A percentile compares a stretch with the other conserved stretches of the same genome.
Evolutionary conservation across 2,113 vertebrate species (phyloP).

Genomic region (Bucco capensis): DNA sequence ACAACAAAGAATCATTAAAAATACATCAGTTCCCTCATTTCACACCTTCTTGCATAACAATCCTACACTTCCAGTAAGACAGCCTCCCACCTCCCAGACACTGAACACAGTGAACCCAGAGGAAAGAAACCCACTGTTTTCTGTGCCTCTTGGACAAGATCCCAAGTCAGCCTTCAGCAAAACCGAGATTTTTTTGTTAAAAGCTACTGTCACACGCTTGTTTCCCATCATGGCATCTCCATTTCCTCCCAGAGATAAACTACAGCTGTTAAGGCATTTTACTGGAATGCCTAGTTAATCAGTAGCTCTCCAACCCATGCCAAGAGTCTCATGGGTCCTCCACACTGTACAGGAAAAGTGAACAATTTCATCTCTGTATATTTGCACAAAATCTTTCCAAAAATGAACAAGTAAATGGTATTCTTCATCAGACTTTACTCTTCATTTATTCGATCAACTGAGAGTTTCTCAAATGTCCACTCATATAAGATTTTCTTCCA

Average conservation of each 20-base stretch:
- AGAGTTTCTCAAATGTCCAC: not conserved
- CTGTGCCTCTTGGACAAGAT: conserved; percentile 12
- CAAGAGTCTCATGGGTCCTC: not conserved
- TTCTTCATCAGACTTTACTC: not conserved
- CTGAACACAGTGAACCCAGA: not conserved
- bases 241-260: conserved; percentile 5
- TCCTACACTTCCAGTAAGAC: conserved; percentile 22
- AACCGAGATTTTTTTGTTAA: not conserved
- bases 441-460: not conserved
- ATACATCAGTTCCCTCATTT: conserved; percentile 12
- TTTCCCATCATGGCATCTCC: not conserved
- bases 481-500: not conserved
- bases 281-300: not conserved
- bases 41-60: conserved; percentile 46
- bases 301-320: not conserved
- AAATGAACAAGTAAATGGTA: not conserved
- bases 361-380: not conserved
- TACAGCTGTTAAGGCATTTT: not conserved
- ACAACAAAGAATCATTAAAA: conserved; percentile 9
- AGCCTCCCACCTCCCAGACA: conserved; percentile 26
- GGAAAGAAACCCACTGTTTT: conserved; percentile 29
- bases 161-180: not conserved
- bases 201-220: conserved; percentile 5
- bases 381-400: not conserved
- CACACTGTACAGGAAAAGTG: not conserved